phyloP scores from a whole-genome alignment of 2,113 vertebrate species.

The Rana temporaria region DNA sequence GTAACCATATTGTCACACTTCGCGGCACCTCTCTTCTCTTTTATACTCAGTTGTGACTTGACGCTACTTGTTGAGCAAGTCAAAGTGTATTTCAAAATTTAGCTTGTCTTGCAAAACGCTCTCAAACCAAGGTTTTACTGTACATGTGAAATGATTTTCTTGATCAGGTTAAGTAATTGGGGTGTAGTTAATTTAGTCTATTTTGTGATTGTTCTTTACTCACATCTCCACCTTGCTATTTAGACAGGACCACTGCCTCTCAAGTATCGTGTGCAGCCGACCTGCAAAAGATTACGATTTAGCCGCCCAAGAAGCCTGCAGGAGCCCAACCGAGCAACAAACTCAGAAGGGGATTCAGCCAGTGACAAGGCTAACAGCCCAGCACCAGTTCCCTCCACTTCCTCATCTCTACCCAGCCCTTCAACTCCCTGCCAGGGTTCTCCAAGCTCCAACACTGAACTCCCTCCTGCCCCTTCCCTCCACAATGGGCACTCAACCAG shows the following conservation, averaged over 20 bases:
- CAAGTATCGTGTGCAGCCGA: conserved; percentile 89
- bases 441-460: conserved; percentile 65
- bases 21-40: too few species aligned
- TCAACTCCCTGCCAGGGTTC: conserved; percentile 73
- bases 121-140: too few species aligned
- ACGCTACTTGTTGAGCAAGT: too few species aligned
- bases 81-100: too few species aligned
- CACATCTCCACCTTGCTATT: neutral
- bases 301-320: conserved; percentile 77
- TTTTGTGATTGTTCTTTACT: neutral
- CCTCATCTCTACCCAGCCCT: conserved; percentile 79
- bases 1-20: too few species aligned
- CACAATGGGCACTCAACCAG: conserved; percentile 70
- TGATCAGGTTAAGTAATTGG: too few species aligned
- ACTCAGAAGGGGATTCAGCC: conserved; percentile 88
- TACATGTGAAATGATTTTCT: too few species aligned
- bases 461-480: conserved; percentile 72
- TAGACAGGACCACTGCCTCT: conserved; percentile 88
- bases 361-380: conserved; percentile 91
- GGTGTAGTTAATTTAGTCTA: neutral
- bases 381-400: conserved; percentile 72
- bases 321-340: conserved; percentile 83
- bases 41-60: too few species aligned
- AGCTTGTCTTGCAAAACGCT: too few species aligned
- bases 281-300: conserved; percentile 80